Evolutionary conservation across 2,888 invertebrate genomes (phyloP).

Genomic region (Hecatera dysodea): DNA sequence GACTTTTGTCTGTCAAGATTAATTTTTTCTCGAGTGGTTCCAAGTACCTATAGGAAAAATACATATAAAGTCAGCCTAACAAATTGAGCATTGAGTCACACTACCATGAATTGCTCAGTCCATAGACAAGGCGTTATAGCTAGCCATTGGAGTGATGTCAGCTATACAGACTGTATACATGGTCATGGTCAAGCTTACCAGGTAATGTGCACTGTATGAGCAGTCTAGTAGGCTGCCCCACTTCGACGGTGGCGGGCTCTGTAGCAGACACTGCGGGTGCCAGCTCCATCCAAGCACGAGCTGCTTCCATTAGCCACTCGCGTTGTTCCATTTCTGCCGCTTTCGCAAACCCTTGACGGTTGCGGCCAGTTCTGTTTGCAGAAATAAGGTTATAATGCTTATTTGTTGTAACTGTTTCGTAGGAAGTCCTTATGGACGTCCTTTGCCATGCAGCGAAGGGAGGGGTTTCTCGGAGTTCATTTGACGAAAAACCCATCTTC

Average conservation of each 20-base stretch:
- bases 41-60: too few species aligned
- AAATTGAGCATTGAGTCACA: neutral
- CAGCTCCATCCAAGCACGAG: slow-evolving; percentile 94
- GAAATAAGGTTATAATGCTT: neutral
- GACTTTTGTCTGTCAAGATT: too few species aligned
- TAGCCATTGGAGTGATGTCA: neutral
- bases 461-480: too few species aligned
- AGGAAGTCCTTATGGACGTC: too few species aligned
- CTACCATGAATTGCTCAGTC: slow-evolving; percentile 12
- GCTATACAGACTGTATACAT: neutral
- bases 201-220: slow-evolving; percentile 92
- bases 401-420: too few species aligned
- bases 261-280: slow-evolving; percentile 81
- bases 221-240: slow-evolving; percentile 93
- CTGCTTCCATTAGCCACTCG: slow-evolving; percentile 87
- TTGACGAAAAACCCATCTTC: too few species aligned
- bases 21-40: too few species aligned
- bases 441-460: too few species aligned
- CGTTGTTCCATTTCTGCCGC: slow-evolving; percentile 84
- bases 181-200: slow-evolving; percentile 78
- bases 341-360: slow-evolving; percentile 88
- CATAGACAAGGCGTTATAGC: slow-evolving; percentile 15
- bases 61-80: neutral
- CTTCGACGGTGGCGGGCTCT: slow-evolving; percentile 92
- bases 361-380: slow-evolving; percentile 90